These are phyloP conservation scores for Pterobdella sp. DNA, from an alignment of 2,888 invertebrate species.

Conservation along the genomic window DNA sequence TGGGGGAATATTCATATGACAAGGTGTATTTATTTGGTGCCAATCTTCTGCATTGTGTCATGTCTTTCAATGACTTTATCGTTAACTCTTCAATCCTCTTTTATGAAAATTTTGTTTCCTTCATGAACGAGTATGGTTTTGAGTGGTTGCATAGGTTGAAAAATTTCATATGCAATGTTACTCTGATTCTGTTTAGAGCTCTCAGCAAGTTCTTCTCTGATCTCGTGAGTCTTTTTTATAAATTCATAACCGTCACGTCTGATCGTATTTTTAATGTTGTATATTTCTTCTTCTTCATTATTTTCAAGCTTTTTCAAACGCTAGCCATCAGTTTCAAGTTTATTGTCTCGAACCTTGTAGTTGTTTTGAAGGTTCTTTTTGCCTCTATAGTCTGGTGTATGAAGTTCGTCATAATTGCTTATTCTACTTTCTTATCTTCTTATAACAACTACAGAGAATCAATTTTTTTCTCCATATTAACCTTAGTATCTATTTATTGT, in stretches of 20 bases:
- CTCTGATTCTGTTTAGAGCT: background rate
- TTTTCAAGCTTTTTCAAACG: slow-evolving; percentile 3
- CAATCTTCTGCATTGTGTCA: background rate
- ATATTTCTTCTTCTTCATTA: slow-evolving; percentile 11
- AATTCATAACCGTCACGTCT: slow-evolving; percentile 17
- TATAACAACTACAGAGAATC: slow-evolving; percentile 39
- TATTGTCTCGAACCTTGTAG: background rate
- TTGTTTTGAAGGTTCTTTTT: slow-evolving; percentile 6
- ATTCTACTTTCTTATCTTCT: slow-evolving; percentile 2
- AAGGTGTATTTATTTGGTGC: background rate
- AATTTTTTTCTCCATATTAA: slow-evolving; percentile 35
- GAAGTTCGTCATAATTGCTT: background rate
- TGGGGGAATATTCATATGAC: background rate
- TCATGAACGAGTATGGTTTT: slow-evolving; percentile 18
- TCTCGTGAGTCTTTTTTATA: background rate
- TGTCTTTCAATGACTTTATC: background rate
- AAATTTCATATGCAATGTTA: background rate
- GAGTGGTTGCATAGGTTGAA: slow-evolving; percentile 18
- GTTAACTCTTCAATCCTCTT: background rate
- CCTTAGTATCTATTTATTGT: slow-evolving; percentile 36
- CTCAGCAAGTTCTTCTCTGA: slow-evolving; percentile 25
- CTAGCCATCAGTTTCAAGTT: background rate
- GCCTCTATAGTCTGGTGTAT: background rate
- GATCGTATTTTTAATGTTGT: slow-evolving; percentile 17
- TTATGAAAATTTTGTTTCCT: slow-evolving; percentile 5